Conservation (phyloP, 2,113 vertebrate genomes). For the Lagopus muta region DNA sequence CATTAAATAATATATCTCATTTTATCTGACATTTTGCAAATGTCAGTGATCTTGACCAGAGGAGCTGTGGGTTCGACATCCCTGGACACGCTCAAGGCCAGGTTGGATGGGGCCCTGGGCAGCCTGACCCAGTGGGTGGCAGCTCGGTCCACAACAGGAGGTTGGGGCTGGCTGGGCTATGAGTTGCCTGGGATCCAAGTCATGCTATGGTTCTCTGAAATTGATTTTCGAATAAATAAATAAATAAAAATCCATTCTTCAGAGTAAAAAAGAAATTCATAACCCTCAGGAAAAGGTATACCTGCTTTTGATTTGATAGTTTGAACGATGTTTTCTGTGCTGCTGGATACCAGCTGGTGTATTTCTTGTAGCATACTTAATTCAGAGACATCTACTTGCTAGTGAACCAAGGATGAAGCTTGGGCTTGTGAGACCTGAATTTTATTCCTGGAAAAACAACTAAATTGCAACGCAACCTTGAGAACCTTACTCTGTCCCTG, state of each 20-base stretch:
- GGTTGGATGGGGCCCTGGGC: too few relatives aligned
- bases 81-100: too few relatives aligned
- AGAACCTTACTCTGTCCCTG: not conserved
- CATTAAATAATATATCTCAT: not conserved
- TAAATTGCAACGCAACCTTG: not conserved
- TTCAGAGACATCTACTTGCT: conserved; percentile 14
- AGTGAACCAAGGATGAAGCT: not conserved
- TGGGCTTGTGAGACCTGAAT: conserved; percentile 4
- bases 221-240: too few relatives aligned
- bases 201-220: too few relatives aligned
- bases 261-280: not conserved
- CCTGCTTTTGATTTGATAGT: not conserved
- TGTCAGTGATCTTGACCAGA: not conserved
- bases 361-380: conserved; percentile 14
- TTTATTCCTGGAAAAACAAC: not conserved
- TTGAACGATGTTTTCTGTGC: not conserved
- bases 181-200: too few relatives aligned
- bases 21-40: not conserved
- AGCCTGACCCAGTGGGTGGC: too few relatives aligned
- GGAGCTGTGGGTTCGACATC: too few relatives aligned
- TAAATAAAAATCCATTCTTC: not conserved
- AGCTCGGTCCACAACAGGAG: too few relatives aligned
- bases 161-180: too few relatives aligned
- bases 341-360: not conserved
- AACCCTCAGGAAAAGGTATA: not conserved